Evolutionary conservation across 2,888 invertebrate species (phyloP).

Genomic region (Tachina fera): DNA sequence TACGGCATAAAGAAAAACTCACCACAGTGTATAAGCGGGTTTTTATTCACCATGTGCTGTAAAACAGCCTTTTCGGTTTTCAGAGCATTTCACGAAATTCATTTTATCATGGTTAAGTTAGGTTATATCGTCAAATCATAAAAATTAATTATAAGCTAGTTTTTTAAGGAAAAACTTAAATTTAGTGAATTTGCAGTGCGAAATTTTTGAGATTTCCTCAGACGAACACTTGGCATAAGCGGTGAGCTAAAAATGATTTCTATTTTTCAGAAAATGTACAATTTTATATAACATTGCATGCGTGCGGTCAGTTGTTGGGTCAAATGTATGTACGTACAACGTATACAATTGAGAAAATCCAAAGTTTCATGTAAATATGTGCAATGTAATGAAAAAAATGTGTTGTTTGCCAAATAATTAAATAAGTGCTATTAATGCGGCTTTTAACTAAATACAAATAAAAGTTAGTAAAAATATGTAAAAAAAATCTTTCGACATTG

Average conservation of each 20-base stretch:
- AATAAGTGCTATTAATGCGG: slow-evolving; percentile 22
- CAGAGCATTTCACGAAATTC: slow-evolving; percentile 76
- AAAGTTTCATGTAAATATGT: slow-evolving; percentile 30
- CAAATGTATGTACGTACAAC: slow-evolving; percentile 38
- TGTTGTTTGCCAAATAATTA: slow-evolving; percentile 34
- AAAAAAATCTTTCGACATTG: neutral
- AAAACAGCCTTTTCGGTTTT: slow-evolving; percentile 65
- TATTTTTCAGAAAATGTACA: slow-evolving; percentile 68
- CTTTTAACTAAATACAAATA: neutral
- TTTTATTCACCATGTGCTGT: slow-evolving; percentile 62
- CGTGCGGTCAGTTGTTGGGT: slow-evolving; percentile 67
- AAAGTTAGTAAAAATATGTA: neutral
- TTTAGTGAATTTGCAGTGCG: slow-evolving; percentile 83
- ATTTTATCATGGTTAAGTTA: slow-evolving; percentile 83
- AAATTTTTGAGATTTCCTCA: slow-evolving; percentile 80
- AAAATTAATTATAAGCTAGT: slow-evolving; percentile 83
- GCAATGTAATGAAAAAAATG: slow-evolving; percentile 26
- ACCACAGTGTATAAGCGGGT: slow-evolving; percentile 66
- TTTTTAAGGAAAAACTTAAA: slow-evolving; percentile 83
- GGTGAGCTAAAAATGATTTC: slow-evolving; percentile 79
- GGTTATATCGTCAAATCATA: slow-evolving; percentile 83
- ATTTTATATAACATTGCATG: slow-evolving; percentile 70
- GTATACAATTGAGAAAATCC: slow-evolving; percentile 57
- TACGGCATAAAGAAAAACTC: slow-evolving; percentile 29
- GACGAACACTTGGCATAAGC: slow-evolving; percentile 82